These are phyloP conservation scores for Nomada lathburiana DNA, from an alignment of 2,888 invertebrate genomes.

Conservation along the genomic window DNA sequence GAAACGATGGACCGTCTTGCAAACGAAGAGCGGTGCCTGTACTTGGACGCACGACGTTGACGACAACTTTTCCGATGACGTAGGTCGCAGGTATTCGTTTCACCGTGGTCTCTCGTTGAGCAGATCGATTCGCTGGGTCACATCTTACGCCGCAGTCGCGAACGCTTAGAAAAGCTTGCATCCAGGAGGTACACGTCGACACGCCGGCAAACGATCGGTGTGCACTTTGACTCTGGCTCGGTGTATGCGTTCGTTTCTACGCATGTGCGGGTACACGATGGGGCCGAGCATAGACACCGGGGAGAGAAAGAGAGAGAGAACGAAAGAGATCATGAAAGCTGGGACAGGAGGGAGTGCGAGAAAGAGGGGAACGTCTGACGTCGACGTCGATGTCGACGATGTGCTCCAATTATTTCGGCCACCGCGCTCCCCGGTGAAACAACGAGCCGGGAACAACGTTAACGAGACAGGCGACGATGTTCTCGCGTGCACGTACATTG, in stretches of 20 bases:
- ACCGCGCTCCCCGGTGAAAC: conserved; percentile 44
- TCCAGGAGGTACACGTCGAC: conserved; percentile 27
- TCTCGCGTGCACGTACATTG: conserved; percentile 29
- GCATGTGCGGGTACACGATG: conserved; percentile 28
- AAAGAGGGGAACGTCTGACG: conserved; percentile 38
- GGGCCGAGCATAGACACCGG: background rate
- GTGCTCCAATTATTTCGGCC: conserved; percentile 70
- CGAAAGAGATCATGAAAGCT: too few relatives aligned
- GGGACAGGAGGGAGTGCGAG: conserved; percentile 6
- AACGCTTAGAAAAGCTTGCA: conserved; percentile 40
- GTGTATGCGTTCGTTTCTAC: conserved; percentile 11
- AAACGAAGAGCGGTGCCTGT: conserved; percentile 4
- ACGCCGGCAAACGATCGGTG: conserved; percentile 52
- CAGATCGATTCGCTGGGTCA: conserved; percentile 67
- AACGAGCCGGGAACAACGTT: conserved; percentile 73
- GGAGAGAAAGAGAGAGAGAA: conserved; percentile 10
- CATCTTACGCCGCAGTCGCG: conserved; percentile 61
- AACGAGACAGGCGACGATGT: conserved; percentile 70
- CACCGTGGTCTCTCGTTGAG: conserved; percentile 52
- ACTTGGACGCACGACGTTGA: conserved; percentile 68
- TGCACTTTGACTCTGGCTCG: conserved; percentile 41
- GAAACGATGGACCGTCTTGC: background rate
- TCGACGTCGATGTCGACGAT: conserved; percentile 60
- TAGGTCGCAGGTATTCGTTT: conserved; percentile 14
- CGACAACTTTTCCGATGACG: conserved; percentile 57